phyloP scores from a whole-genome alignment of 2,113 vertebrate genomes.

The Prunella fulvescens region DNA sequence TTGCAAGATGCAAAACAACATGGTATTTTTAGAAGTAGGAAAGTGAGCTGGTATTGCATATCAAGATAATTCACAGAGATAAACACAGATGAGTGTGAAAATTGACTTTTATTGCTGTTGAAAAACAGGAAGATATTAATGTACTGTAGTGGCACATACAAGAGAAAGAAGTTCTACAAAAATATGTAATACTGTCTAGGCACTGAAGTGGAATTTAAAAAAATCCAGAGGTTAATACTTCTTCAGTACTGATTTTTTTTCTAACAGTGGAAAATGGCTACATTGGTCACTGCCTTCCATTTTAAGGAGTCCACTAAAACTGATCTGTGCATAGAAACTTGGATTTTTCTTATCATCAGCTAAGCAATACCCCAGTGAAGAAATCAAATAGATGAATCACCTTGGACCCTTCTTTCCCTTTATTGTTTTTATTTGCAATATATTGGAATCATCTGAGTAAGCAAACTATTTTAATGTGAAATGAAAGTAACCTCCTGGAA shows the following conservation, averaged over 20 bases:
- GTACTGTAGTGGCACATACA: background rate
- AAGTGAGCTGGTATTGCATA: slow-evolving; percentile 23
- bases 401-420: background rate
- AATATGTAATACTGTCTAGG: background rate
- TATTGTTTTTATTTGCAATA: background rate
- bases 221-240: background rate
- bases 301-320: background rate
- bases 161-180: background rate
- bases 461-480: background rate
- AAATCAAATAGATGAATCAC: background rate
- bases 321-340: background rate
- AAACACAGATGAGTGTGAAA: slow-evolving; percentile 60
- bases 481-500: slow-evolving; percentile 29
- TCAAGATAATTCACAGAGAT: slow-evolving; percentile 58
- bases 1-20: slow-evolving; percentile 11
- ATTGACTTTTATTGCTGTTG: slow-evolving; percentile 56
- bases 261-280: background rate
- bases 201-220: background rate
- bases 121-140: slow-evolving; percentile 29
- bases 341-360: background rate
- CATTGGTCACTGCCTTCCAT: background rate
- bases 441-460: background rate
- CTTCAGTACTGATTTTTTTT: background rate
- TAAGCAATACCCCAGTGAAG: background rate
- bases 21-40: slow-evolving; percentile 63